phyloP scores from a whole-genome alignment of 2,797 vertebrate genomes.

The Halcyon leucocephala region DNA sequence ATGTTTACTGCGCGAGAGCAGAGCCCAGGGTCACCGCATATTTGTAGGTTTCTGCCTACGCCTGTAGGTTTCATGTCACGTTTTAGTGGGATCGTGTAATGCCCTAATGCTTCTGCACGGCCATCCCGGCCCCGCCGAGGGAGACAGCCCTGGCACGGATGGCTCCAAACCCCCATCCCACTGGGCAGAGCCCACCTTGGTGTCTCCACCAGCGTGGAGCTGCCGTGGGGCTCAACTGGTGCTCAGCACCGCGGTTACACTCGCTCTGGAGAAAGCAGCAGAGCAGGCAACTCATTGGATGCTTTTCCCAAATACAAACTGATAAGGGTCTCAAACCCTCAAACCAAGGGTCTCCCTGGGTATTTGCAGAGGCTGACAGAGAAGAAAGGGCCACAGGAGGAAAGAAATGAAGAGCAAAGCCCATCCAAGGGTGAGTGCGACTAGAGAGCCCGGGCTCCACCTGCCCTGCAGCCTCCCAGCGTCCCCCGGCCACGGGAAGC shows the following conservation, averaged over 20 bases:
- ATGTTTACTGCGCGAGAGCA: constrained; percentile 61
- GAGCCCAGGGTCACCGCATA: constrained; percentile 64
- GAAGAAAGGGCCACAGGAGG: fast-evolving
- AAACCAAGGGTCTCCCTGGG: fast-evolving
- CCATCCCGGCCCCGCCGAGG: neutral
- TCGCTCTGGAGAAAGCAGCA: neutral
- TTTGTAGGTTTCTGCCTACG: constrained; percentile 68
- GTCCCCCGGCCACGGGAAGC: fast-evolving
- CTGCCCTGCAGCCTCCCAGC: neutral
- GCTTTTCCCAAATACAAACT: neutral
- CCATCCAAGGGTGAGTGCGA: fast-evolving
- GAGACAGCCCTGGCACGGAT: neutral
- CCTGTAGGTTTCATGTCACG: constrained; percentile 60
- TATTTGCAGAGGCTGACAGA: fast-evolving
- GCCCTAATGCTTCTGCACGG: neutral
- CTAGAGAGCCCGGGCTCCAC: neutral
- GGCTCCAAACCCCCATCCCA: neutral
- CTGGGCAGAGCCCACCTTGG: neutral
- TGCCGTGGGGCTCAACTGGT: fast-evolving
- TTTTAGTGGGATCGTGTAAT: constrained; percentile 58
- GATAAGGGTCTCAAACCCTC: neutral
- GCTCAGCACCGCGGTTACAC: fast-evolving
- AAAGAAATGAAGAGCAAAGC: neutral
- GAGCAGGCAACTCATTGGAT: fast-evolving
- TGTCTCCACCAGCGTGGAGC: fast-evolving